Evolutionary conservation across 1,140 invertebrate species (phyloP).

Genomic region (Papilio dardanus): DNA sequence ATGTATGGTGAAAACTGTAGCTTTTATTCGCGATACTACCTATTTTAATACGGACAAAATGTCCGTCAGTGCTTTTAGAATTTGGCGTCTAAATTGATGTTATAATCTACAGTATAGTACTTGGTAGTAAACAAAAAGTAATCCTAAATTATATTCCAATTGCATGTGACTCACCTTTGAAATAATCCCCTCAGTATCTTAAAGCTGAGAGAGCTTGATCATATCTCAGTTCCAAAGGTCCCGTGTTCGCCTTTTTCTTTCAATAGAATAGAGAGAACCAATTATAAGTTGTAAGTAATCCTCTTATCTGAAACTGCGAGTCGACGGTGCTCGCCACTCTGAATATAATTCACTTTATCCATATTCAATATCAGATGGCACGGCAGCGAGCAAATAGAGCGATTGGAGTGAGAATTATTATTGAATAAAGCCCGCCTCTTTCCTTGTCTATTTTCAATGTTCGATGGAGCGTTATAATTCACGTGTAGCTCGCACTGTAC

Average conservation of each 20-base stretch:
- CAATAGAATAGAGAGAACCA: conserved; percentile 71
- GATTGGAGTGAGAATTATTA: conserved; percentile 79
- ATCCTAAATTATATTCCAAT: neutral
- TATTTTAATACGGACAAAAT: too few species aligned
- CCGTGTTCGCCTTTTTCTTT: conserved; percentile 55
- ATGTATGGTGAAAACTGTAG: neutral
- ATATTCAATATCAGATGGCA: conserved; percentile 80
- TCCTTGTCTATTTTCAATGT: conserved; percentile 76
- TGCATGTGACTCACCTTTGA: conserved; percentile 3
- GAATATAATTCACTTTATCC: conserved; percentile 80
- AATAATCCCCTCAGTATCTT: neutral
- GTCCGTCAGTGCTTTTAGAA: too few species aligned
- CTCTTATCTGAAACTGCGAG: conserved; percentile 73
- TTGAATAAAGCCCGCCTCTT: conserved; percentile 77
- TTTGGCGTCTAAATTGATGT: too few species aligned
- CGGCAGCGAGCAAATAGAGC: conserved; percentile 76
- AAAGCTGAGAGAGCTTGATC: conserved; percentile 9
- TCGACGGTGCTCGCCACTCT: conserved; percentile 66
- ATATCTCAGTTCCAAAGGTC: conserved; percentile 17
- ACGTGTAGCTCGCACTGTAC: conserved; percentile 68
- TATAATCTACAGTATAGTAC: too few species aligned
- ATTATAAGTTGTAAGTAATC: conserved; percentile 80
- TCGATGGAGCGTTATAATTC: conserved; percentile 69
- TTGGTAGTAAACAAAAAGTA: too few species aligned
- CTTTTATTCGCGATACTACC: neutral